phyloP scores from a whole-genome alignment of 2,113 vertebrate species.

The Plecotus auritus region DNA sequence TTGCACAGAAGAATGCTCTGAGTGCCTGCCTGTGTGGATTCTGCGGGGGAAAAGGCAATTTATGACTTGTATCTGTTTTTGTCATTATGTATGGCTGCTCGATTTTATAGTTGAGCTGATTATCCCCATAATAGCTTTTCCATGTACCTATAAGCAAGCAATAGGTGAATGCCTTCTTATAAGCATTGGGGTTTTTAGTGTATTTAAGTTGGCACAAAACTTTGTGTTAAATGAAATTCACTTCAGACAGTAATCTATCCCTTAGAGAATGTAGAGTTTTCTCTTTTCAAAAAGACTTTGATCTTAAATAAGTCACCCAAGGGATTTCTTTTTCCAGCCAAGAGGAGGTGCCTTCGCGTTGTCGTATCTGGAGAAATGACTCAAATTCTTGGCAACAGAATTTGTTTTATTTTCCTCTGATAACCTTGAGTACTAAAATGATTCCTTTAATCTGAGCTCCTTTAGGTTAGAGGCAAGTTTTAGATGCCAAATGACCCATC shows the following conservation, averaged over 20 bases:
- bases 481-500: conserved; percentile 9
- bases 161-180: conserved; percentile 79
- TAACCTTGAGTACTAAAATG: conserved; percentile 59
- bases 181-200: conserved; percentile 74
- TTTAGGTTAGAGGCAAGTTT: conserved; percentile 47
- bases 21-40: conserved; percentile 54
- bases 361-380: conserved; percentile 73
- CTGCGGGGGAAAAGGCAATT: conserved; percentile 57
- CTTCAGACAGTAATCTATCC: conserved; percentile 78
- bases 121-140: conserved; percentile 87
- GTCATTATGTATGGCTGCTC: conserved; percentile 80
- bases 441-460: conserved; percentile 48
- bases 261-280: conserved; percentile 78
- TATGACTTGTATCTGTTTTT: conserved; percentile 82
- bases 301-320: conserved; percentile 81
- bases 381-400: conserved; percentile 71
- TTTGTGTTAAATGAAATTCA: conserved; percentile 82
- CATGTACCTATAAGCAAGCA: conserved; percentile 78
- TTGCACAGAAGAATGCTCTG: conserved; percentile 63
- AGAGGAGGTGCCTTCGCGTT: conserved; percentile 70
- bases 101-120: conserved; percentile 81
- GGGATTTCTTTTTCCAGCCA: conserved; percentile 76
- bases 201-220: conserved; percentile 85
- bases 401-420: conserved; percentile 56
- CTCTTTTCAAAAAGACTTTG: conserved; percentile 80